Evolutionary conservation across 2,113 vertebrate genomes (phyloP).

Genomic region (Indri indri): DNA sequence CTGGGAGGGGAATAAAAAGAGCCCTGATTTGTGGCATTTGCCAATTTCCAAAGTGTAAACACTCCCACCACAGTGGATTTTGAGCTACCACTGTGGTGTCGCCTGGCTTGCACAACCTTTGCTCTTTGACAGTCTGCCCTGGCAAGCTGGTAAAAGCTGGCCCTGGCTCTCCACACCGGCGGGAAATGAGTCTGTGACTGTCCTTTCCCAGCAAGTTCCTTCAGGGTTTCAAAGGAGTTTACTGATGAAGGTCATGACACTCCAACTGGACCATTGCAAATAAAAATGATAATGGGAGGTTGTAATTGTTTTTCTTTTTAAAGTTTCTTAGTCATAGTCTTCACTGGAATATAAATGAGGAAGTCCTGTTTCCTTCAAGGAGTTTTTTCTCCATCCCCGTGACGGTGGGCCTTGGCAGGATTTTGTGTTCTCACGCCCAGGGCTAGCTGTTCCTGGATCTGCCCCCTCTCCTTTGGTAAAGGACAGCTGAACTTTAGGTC

Average conservation of each 20-base stretch:
- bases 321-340: background rate
- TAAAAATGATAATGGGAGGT: background rate
- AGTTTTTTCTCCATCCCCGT: background rate
- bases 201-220: background rate
- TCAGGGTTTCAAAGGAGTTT: background rate
- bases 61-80: background rate
- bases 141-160: background rate
- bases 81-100: background rate
- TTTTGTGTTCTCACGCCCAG: background rate
- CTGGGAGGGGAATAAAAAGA: too few species aligned
- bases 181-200: background rate
- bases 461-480: background rate
- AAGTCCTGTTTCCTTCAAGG: background rate
- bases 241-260: background rate
- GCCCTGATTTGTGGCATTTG: background rate
- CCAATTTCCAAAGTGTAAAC: background rate
- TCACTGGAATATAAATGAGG: background rate
- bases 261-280: background rate
- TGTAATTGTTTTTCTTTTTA: background rate
- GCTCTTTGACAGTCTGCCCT: background rate
- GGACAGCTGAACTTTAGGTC: background rate
- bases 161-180: accelerated
- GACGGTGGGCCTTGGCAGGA: background rate
- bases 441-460: background rate
- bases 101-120: background rate